phyloP scores from a whole-genome alignment of 2,888 invertebrate species.

The Nycteola revayana region DNA sequence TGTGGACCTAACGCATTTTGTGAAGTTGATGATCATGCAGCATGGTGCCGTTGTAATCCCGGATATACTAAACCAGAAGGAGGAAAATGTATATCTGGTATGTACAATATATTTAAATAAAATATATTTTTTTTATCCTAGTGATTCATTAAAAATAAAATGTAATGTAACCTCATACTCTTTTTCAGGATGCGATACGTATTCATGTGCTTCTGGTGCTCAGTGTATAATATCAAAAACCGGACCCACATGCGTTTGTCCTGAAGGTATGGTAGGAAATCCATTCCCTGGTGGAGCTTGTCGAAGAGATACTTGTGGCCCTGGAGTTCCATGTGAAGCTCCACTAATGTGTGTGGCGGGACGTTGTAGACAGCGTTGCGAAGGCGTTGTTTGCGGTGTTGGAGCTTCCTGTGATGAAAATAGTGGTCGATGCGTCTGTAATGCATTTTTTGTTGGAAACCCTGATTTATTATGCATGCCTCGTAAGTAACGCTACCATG shows the following conservation, averaged over 20 bases:
- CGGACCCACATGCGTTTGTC: conserved; percentile 94
- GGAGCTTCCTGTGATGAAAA: conserved; percentile 92
- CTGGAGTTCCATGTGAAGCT: conserved; percentile 88
- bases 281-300: conserved; percentile 96
- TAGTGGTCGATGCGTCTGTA: conserved; percentile 92
- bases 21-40: conserved; percentile 93
- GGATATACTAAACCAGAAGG: conserved; percentile 90
- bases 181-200: conserved; percentile 87
- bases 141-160: too few relatives aligned
- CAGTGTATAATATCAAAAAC: conserved; percentile 92
- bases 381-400: conserved; percentile 92
- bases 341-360: conserved; percentile 93
- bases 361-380: conserved; percentile 93
- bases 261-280: conserved; percentile 93
- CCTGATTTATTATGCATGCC: conserved; percentile 95
- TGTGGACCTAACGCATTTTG: conserved; percentile 94
- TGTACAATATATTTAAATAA: conserved; percentile 23
- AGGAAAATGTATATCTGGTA: conserved; percentile 92
- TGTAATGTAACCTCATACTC: too few relatives aligned
- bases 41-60: conserved; percentile 93
- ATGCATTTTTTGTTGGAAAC: conserved; percentile 93
- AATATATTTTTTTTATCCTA: too few relatives aligned
- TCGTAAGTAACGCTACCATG: conserved; percentile 88
- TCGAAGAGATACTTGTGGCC: conserved; percentile 90
- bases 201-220: conserved; percentile 91